Base-by-base conservation (phyloP, 2,888 invertebrate genomes). In the Steinernema hermaphroditum region DNA sequence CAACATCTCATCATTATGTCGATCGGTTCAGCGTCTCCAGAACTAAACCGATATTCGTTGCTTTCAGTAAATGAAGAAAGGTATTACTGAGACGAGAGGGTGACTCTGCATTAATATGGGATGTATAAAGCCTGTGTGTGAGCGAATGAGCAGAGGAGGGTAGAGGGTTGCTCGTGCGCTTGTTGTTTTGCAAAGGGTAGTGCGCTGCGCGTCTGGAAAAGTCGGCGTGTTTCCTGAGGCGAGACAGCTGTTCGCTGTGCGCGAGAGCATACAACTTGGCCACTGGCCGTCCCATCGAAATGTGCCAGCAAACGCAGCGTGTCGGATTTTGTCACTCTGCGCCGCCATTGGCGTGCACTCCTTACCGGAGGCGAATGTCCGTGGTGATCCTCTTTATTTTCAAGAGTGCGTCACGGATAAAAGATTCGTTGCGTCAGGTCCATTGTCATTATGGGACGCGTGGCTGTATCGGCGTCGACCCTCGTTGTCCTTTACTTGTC, bases 121-220 rank as follows among this genome's bases (percentile, higher is more conserved):
- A 54, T 54, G 34, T 62, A 62, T 54, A 54, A 54, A 54, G 54
- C 54, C 54, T 54, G 62, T 32, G 62, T 62, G 32, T 62, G 62
- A 32, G 62, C 32, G 62, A 29, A 62, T 29, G 62, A 32, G 62
- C 32, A 62, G 54, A 46, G 54, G 54, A 54, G 54, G 54, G 54
- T 54, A 54, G 54, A 54, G 54, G 54, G 54, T 54, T 54, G 19
- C 54, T 54, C 54, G 54, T 54, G 54, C 54, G 54, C 27, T 54
- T 54, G 62, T 62, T 62, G 62, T 62, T 62, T 62, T 62, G 62
- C 62, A 62, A 62, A 24, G 54, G 62, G 46, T 46, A 46, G 29
- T 62, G 62, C 62, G 62, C 62, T 62, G 62, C 62, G 62, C 62
- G 62, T 62, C 62, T 62, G 62, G 62, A 62, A 62, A 62, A 62